Evolutionary conservation across 2,888 invertebrate species (phyloP).

Genomic region (Tridacna gigas): DNA sequence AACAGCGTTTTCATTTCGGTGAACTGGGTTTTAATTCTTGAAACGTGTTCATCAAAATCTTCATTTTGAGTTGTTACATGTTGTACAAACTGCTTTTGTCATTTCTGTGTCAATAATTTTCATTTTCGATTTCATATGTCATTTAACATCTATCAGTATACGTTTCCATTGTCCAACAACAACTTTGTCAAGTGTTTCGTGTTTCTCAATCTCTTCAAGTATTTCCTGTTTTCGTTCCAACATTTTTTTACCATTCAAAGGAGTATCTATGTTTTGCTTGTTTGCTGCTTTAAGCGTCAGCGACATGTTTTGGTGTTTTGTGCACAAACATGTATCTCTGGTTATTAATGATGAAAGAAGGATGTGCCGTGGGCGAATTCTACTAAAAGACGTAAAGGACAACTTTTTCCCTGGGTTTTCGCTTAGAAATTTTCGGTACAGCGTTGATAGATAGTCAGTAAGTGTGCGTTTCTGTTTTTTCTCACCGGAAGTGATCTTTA

Average conservation of each 20-base stretch:
- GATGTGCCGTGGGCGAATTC: conserved; percentile 45
- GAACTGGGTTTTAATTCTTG: conserved; percentile 45
- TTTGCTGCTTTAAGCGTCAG: conserved; percentile 42
- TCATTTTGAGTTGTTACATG: neutral
- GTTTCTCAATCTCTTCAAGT: too few species aligned
- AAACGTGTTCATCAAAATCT: conserved; percentile 38
- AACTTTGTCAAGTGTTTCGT: conserved; percentile 3
- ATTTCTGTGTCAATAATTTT: conserved; percentile 41
- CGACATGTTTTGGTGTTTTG: conserved; percentile 61
- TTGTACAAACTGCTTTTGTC: neutral
- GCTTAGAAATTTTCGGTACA: conserved; percentile 39
- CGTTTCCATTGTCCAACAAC: conserved; percentile 32
- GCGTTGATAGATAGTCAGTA: conserved; percentile 53
- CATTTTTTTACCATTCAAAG: conserved; percentile 55
- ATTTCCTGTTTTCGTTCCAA: conserved; percentile 10
- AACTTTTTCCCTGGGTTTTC: conserved; percentile 51
- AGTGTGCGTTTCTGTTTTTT: conserved; percentile 50
- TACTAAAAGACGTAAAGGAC: conserved; percentile 50
- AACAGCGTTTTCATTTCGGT: conserved; percentile 30
- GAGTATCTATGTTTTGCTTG: conserved; percentile 41
- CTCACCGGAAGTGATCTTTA: conserved; percentile 19
- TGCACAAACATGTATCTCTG: conserved; percentile 54
- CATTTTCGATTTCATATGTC: conserved; percentile 43
- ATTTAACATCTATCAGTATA: conserved; percentile 35
- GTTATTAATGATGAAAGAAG: conserved; percentile 35